Base-by-base conservation (phyloP, 2,113 vertebrate species). In the Etia nguti region DNA sequence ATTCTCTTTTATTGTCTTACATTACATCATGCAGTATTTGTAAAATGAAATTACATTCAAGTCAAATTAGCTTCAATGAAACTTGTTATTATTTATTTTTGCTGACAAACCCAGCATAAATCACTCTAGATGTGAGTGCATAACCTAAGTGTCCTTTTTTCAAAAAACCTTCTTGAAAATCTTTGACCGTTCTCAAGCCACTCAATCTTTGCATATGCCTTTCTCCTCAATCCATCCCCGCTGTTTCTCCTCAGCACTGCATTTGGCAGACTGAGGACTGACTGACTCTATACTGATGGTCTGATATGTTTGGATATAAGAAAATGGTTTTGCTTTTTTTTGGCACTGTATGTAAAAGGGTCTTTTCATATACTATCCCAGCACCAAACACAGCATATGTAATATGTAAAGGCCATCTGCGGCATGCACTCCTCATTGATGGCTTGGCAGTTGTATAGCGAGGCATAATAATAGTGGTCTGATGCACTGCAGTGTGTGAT, bases 251-350 rank as follows among this genome's bases (percentile, higher is more conserved):
- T 93, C 89, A 91, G 46, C 89, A 87, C 86, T 81, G 89, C 57
- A 2, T 90, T 92, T 90, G 90, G 83, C 89, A 89, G 89, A 85
- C 81, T 94, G 89, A 89, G 89, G 86, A 93, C 34, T 68, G 60
- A 68, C 60, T 68, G 60, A 13, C 92, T 92, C 89, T 86, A 81
- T 85, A 92, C 87, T 85, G 89, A 87, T 88, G 92, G 83, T 18
- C 79, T 93, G 91, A 94, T 91, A 88, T 94, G 91, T 94, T 94
- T 92, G 94, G 92, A 94, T 92, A 89, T 90, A 89, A 93, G 85
- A 91, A 81, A 46, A 93, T 41, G 92, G 93, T 93, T 95, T 94
- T 91, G 84, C 87, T 85, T 89, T 91, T 89, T 91, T 88, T 93
- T 96, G 94, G 95, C 93, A 84, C 89, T 10, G 84, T 56, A 36